Percentiles rank a stretch among this genome's conserved stretches.
phyloP scores from a whole-genome alignment of 2,888 invertebrate species.

The Drosophila mayaguana region DNA sequence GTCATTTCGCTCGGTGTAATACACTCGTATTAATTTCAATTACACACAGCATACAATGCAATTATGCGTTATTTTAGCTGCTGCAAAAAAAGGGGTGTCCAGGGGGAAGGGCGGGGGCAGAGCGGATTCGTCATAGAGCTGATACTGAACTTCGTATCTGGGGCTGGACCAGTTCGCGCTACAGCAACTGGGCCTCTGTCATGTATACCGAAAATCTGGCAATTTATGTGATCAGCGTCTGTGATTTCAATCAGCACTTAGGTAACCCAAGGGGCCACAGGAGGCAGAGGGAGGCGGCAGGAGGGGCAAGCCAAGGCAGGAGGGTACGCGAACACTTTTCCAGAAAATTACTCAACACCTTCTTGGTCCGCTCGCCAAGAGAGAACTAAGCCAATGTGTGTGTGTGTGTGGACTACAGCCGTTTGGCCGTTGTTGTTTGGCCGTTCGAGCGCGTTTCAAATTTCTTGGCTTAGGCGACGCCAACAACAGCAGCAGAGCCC shows the following conservation, averaged over 20 bases:
- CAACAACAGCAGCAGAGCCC: constrained; percentile 2
- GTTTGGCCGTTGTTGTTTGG: constrained; percentile 30
- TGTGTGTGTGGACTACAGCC: constrained; percentile 23
- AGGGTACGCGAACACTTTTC: constrained; percentile 32
- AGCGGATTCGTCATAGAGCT: constrained; percentile 22
- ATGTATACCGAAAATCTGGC: constrained; percentile 79
- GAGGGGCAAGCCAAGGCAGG: neutral
- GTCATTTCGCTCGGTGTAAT: constrained; percentile 73
- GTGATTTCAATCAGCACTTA: constrained; percentile 80
- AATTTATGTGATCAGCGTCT: constrained; percentile 83
- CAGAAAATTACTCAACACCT: constrained; percentile 82
- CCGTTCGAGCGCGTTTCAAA: constrained; percentile 63
- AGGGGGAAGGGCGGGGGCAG: too few relatives aligned
- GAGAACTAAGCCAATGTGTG: constrained; percentile 4
- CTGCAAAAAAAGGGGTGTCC: too few relatives aligned
- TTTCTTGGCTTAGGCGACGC: constrained; percentile 50
- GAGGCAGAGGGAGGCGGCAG: constrained; percentile 9
- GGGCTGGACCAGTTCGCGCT: constrained; percentile 2
- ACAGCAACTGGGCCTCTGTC: constrained; percentile 48
- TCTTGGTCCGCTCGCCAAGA: constrained; percentile 28
- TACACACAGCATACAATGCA: constrained; percentile 80
- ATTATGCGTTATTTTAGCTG: constrained; percentile 67
- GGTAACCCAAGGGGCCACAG: constrained; percentile 11
- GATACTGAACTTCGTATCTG: constrained; percentile 33
- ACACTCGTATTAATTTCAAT: constrained; percentile 83